Evolutionary conservation across 1,140 invertebrate genomes (phyloP).

Genomic region (Mycetomoellerius zeteki): DNA sequence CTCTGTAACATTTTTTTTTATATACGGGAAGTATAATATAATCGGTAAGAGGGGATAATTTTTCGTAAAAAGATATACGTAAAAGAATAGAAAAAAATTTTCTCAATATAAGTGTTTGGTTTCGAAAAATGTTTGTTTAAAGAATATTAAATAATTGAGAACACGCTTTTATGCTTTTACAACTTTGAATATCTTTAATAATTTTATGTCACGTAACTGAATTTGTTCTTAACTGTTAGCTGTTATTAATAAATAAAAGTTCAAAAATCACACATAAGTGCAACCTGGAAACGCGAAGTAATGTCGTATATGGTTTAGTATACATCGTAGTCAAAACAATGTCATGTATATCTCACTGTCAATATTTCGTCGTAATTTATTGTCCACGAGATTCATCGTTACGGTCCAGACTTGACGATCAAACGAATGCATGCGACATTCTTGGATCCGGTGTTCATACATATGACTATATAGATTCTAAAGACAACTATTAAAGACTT

Average conservation of each 20-base stretch:
- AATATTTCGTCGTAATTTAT: constrained; percentile 66
- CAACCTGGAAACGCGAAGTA: constrained; percentile 2
- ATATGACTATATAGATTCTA: neutral
- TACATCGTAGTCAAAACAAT: constrained; percentile 31
- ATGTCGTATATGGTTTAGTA: constrained; percentile 49
- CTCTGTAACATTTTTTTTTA: neutral
- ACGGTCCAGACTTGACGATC: constrained; percentile 66
- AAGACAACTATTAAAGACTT: neutral
- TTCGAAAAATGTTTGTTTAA: neutral
- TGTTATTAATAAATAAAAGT: neutral
- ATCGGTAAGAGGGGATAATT: neutral
- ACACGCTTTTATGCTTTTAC: neutral
- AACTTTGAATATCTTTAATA: neutral
- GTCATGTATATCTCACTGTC: constrained; percentile 50
- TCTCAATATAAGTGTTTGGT: neutral
- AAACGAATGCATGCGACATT: constrained; percentile 52
- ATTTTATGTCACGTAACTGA: neutral
- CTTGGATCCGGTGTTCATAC: neutral
- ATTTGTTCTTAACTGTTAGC: neutral
- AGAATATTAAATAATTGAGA: neutral
- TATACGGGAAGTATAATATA: neutral
- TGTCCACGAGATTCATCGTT: constrained; percentile 53
- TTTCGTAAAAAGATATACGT: neutral
- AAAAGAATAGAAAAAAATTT: neutral
- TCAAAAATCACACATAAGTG: constrained; percentile 11